Evolutionary conservation across 2,113 vertebrate genomes (phyloP).

Genomic region (Corythornis cristatus): DNA sequence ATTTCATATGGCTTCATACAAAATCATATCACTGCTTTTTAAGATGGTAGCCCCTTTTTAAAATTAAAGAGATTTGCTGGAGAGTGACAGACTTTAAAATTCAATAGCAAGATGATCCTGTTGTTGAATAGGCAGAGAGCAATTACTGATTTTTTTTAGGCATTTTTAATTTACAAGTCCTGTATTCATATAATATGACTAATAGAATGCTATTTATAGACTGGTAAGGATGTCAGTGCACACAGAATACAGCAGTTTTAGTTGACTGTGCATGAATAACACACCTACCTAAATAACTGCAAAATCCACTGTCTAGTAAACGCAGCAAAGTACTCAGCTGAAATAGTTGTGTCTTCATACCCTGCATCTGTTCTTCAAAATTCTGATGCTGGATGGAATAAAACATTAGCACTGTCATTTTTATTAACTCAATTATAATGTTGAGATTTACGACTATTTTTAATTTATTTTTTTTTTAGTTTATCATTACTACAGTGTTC

Average conservation of each 20-base stretch:
- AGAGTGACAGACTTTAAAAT: neutral
- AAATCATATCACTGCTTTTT: neutral
- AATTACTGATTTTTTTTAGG: neutral
- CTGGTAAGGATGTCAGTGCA: neutral
- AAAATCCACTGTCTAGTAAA: conserved; percentile 92
- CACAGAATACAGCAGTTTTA: neutral
- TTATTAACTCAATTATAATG: neutral
- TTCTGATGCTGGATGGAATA: conserved; percentile 88
- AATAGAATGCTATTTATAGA: neutral
- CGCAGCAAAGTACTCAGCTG: conserved; percentile 93
- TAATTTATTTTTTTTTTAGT: neutral
- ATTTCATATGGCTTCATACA: neutral
- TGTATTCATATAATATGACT: neutral
- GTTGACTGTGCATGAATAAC: neutral
- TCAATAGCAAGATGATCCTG: neutral
- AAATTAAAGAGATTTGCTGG: neutral
- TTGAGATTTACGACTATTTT: neutral
- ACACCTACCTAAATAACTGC: conserved; percentile 93
- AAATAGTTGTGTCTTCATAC: conserved; percentile 96
- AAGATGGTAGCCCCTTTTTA: neutral
- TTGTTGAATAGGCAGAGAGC: neutral
- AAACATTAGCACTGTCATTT: conserved; percentile 36
- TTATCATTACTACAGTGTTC: neutral
- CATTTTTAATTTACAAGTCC: neutral
- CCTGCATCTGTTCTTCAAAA: conserved; percentile 99